A percentile compares a stretch with the other conserved stretches of the same genome.
These are phyloP conservation scores for Callyntrura sp. DNA, from an alignment of 2,888 invertebrate genomes.

Conservation along the genomic window DNA sequence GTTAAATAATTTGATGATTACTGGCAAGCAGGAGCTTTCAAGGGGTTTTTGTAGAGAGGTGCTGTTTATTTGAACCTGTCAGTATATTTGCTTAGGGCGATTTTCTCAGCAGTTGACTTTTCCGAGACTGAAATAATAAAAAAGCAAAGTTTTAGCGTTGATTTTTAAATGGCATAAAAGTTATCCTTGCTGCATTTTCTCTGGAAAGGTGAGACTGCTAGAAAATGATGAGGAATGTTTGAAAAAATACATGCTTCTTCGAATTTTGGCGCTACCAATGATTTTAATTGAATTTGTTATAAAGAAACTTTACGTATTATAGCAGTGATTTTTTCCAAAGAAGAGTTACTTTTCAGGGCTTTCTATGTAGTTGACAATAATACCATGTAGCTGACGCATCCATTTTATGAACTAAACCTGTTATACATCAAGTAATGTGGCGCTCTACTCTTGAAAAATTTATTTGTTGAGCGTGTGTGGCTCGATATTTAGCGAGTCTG, in stretches of 20 bases:
- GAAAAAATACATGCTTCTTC: conserved; percentile 8
- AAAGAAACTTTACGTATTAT: no score
- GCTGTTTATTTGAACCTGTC: background rate
- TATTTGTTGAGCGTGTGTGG: no score
- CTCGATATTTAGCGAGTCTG: background rate
- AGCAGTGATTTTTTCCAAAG: no score
- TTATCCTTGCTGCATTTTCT: no score
- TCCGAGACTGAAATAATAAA: conserved; percentile 17
- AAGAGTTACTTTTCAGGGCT: no score
- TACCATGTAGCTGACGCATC: no score
- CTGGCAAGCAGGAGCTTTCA: background rate
- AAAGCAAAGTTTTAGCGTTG: conserved; percentile 10
- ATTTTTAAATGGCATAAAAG: background rate
- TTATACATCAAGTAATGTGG: no score
- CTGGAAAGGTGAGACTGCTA: no score
- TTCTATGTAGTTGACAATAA: no score
- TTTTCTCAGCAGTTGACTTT: background rate
- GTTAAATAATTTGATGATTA: conserved; percentile 37
- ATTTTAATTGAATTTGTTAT: conserved; percentile 13
- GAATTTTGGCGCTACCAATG: conserved; percentile 9
- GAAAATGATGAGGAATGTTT: no score
- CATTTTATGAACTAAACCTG: no score
- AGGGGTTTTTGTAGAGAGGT: background rate
- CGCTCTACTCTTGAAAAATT: no score
- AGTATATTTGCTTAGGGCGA: conserved; percentile 30